Base-by-base conservation (phyloP, 2,888 invertebrate species). In the Epicampocera succincta region DNA sequence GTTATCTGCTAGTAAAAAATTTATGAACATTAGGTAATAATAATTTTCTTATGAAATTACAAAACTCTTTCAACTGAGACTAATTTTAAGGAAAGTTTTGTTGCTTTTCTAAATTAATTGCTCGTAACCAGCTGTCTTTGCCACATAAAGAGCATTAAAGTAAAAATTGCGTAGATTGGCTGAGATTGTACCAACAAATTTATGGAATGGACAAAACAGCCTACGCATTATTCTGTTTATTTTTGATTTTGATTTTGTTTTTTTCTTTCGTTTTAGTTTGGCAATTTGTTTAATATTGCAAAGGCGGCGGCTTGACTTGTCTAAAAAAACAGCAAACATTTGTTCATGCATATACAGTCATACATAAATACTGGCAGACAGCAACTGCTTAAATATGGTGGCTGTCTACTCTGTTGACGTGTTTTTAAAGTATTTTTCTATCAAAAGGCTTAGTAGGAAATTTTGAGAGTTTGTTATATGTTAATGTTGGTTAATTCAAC, bases 271-370 rank as follows among this genome's bases (percentile, higher is more conserved):
- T 65, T 60, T 69, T 11, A 48, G 25, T 78, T 80, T 68, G 65
- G 63, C 73, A 84, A 84, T 83, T 81, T 77, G 65, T 68, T 73
- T 65, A 77, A 83, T 80, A 84, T 77, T 82, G 84, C 84, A 84
- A 81, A 83, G 84, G 84, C 84, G 84, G 79, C 72, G 72, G 44
- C 73, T 66, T 29, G 72, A 80, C 33, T 33, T 33, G 33, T 3
- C 33, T 33, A 8, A 33, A 8, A n/a, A 33, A 33, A 9, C 33
- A 9, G 9, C 33, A 33, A 33, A 9, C 33, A 33, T 33, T 33
- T 33, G 33, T 8, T 33, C 9, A 6, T 33, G 33, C 33, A 33
- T 9, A 33, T 9, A 44, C 21, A 3, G 13, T 19, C 38, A 42
- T 4, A 65, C 44, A 46, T n/a, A 44, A 25, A 52, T 29, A 33